These are phyloP conservation scores for Stylophora pistillata DNA, from an alignment of 64 coral and sea anemone genomes.

Conservation along the genomic window DNA sequence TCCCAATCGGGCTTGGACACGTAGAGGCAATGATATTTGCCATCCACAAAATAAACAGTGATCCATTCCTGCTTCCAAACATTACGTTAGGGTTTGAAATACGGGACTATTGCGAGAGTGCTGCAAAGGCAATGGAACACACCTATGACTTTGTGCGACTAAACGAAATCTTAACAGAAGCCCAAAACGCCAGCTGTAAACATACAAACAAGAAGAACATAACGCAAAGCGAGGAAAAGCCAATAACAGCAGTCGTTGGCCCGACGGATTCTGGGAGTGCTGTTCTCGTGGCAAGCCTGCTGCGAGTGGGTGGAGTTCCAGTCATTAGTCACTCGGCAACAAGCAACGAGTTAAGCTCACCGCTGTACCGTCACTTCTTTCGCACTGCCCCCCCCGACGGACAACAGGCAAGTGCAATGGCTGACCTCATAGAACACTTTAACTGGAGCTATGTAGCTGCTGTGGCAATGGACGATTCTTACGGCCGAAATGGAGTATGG, in stretches of 20 bases:
- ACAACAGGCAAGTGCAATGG: constrained; percentile 58
- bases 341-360: constrained; percentile 59
- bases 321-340: constrained; percentile 46
- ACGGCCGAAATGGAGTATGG: constrained; percentile 46
- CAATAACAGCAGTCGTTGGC: constrained; percentile 50
- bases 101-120: constrained; percentile 47
- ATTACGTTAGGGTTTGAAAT: constrained; percentile 50
- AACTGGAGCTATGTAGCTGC: constrained; percentile 56
- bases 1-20: constrained; percentile 54
- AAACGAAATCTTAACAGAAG: background rate
- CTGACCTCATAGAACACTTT: constrained; percentile 58
- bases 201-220: background rate
- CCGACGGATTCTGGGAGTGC: constrained; percentile 46
- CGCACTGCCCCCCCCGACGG: constrained; percentile 53
- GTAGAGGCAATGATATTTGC: constrained; percentile 79
- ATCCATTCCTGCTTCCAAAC: constrained; percentile 38
- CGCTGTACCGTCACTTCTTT: constrained; percentile 34
- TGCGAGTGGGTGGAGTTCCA: constrained; percentile 33
- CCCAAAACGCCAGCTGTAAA: background rate
- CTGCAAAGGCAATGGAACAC: constrained; percentile 30
- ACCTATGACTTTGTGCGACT: constrained; percentile 20
- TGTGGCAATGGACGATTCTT: constrained; percentile 58
- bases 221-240: background rate
- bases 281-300: background rate
- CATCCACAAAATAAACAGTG: constrained; percentile 54